A percentile compares a stretch with the other conserved stretches of the same genome.
These are phyloP conservation scores for Acanthacorydalis orientalis DNA, from an alignment of 2,888 invertebrate species.

Conservation along the genomic window DNA sequence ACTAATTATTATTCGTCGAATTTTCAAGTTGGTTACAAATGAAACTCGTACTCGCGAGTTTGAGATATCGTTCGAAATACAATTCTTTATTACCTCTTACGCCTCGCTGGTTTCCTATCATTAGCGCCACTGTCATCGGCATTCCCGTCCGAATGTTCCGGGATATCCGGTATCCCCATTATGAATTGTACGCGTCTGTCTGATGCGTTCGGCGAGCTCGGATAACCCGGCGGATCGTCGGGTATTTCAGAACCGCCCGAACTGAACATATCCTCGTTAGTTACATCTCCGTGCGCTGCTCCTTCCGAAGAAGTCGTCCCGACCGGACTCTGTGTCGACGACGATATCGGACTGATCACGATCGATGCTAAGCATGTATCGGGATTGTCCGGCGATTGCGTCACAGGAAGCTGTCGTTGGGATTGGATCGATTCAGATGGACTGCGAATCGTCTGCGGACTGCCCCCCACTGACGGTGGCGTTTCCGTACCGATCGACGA, in stretches of 20 bases:
- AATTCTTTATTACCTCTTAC: slow-evolving; percentile 32
- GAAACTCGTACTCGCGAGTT: too few relatives aligned
- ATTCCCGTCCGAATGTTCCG: slow-evolving; percentile 20
- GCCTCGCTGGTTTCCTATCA: slow-evolving; percentile 30
- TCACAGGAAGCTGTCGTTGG: too few relatives aligned
- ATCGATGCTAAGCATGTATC: slow-evolving; percentile 10
- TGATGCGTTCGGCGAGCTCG: background rate
- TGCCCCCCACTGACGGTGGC: background rate
- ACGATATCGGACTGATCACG: slow-evolving; percentile 12
- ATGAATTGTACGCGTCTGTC: slow-evolving; percentile 34
- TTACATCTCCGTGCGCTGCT: slow-evolving; percentile 1
- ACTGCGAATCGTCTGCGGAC: background rate
- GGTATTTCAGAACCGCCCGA: slow-evolving; percentile 18
- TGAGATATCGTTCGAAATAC: too few relatives aligned
- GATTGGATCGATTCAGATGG: too few relatives aligned
- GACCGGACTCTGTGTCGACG: slow-evolving; percentile 5
- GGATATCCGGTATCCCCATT: slow-evolving; percentile 19
- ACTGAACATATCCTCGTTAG: slow-evolving; percentile 20
- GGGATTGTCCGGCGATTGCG: too few relatives aligned
- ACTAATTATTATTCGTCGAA: too few relatives aligned
- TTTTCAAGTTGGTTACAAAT: too few relatives aligned
- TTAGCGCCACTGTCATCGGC: slow-evolving; percentile 17
- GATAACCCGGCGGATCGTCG: slow-evolving; percentile 15
- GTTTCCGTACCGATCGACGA: too few relatives aligned
- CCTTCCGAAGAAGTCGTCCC: slow-evolving; percentile 5